Percentiles rank a stretch among this genome's conserved stretches.
Conservation (phyloP, 2,888 invertebrate genomes). For the Standfussiana lucernea region DNA sequence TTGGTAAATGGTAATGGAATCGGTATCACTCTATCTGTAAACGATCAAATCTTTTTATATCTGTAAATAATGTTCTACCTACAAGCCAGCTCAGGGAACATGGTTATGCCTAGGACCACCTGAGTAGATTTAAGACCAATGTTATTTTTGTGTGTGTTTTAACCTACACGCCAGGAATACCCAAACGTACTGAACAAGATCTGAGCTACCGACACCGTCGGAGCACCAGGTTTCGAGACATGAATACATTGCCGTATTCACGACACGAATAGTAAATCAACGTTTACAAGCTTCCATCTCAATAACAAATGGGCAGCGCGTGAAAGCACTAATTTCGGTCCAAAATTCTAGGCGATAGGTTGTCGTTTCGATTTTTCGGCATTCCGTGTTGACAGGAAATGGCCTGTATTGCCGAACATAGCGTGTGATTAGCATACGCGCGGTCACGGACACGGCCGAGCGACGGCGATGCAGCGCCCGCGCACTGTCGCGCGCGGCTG, state of each 20-base stretch:
- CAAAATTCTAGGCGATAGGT: conserved; percentile 70
- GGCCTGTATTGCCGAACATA: conserved; percentile 82
- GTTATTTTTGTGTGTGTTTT: not conserved
- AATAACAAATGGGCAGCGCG: conserved; percentile 53
- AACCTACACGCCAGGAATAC: not conserved
- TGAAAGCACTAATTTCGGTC: conserved; percentile 65
- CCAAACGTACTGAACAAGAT: conserved; percentile 16
- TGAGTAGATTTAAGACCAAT: not conserved
- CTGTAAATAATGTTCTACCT: not conserved
- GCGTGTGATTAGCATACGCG: conserved; percentile 79
- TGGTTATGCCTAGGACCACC: not conserved
- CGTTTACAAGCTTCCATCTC: conserved; percentile 33
- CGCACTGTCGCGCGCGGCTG: conserved; percentile 64
- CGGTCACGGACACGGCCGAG: conserved; percentile 76
- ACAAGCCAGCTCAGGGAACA: not conserved
- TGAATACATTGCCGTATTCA: conserved; percentile 46
- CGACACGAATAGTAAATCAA: conserved; percentile 60
- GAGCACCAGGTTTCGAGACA: conserved; percentile 22
- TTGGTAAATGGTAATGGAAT: not conserved
- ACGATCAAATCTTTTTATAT: not conserved
- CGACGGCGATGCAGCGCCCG: conserved; percentile 55
- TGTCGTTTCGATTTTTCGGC: conserved; percentile 74
- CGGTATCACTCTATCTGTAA: not conserved
- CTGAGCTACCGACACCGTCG: conserved; percentile 11
- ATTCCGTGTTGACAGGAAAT: conserved; percentile 81